phyloP scores from a whole-genome alignment of 2,888 invertebrate species.

The Caenorhabditis virilis region DNA sequence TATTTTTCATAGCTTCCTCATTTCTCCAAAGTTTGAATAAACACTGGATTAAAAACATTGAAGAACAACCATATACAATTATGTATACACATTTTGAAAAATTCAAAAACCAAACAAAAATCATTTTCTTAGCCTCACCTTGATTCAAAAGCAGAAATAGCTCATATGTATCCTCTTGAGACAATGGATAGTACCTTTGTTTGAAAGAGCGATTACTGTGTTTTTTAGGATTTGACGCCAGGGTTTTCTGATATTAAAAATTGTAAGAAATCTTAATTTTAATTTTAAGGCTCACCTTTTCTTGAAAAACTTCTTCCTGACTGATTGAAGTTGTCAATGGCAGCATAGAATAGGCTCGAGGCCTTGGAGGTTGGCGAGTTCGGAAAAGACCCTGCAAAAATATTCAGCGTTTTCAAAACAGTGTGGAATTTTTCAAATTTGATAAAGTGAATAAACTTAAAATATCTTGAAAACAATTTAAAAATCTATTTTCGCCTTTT shows the following conservation, averaged over 20 bases:
- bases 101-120: neutral
- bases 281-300: constrained; percentile 4
- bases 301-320: constrained; percentile 46
- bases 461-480: too few species aligned
- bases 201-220: constrained; percentile 34
- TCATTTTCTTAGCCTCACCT: constrained; percentile 29
- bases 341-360: constrained; percentile 56
- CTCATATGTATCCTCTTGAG: constrained; percentile 55
- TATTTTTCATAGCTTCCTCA: too few species aligned
- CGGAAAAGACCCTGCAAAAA: constrained; percentile 53
- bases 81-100: too few species aligned
- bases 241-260: neutral
- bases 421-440: too few species aligned
- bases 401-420: neutral
- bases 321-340: constrained; percentile 45
- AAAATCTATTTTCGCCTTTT: too few species aligned
- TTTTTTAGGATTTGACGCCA: constrained; percentile 29
- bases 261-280: neutral
- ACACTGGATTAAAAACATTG: too few species aligned
- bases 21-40: too few species aligned
- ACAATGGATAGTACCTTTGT: constrained; percentile 50
- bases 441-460: too few species aligned
- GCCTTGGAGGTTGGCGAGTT: constrained; percentile 42
- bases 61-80: too few species aligned
- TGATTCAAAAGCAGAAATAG: constrained; percentile 53